Conservation (phyloP, 2,797 vertebrate genomes). For the Xiphophorus birchmanni region DNA sequence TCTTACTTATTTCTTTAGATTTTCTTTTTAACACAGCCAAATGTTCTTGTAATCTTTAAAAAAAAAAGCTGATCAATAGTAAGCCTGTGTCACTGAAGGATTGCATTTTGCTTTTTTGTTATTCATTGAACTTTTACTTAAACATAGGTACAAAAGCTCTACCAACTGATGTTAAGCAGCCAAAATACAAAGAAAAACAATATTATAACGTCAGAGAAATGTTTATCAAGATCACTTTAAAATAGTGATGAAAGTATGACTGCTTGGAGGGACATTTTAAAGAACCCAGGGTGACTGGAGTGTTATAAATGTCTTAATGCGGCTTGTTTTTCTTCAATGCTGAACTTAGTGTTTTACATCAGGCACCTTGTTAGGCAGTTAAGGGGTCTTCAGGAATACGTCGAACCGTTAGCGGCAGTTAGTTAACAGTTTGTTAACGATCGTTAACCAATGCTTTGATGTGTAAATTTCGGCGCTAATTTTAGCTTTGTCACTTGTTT, state of each 20-base stretch:
- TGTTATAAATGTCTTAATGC: too few relatives aligned
- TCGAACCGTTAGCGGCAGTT: too few relatives aligned
- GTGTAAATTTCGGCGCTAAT: too few relatives aligned
- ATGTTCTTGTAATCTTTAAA: background rate
- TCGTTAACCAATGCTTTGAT: too few relatives aligned
- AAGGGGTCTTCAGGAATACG: too few relatives aligned
- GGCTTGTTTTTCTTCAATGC: too few relatives aligned
- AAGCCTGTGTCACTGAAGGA: background rate
- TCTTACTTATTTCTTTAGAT: background rate
- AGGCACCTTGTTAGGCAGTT: too few relatives aligned
- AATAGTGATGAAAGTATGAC: background rate
- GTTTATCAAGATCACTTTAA: background rate
- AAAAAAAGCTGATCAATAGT: background rate
- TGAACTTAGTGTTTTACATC: too few relatives aligned
- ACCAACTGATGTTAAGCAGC: background rate
- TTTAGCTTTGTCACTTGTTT: too few relatives aligned
- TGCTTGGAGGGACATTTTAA: background rate
- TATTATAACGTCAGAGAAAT: background rate
- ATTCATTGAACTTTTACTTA: too few relatives aligned
- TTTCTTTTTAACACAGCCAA: background rate
- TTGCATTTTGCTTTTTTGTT: background rate
- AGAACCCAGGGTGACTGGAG: background rate
- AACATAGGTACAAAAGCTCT: background rate
- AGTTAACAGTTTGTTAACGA: too few relatives aligned
- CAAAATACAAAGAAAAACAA: background rate